phyloP scores from a whole-genome alignment of 2,797 vertebrate species.

The Pogonophryne albipinna region DNA sequence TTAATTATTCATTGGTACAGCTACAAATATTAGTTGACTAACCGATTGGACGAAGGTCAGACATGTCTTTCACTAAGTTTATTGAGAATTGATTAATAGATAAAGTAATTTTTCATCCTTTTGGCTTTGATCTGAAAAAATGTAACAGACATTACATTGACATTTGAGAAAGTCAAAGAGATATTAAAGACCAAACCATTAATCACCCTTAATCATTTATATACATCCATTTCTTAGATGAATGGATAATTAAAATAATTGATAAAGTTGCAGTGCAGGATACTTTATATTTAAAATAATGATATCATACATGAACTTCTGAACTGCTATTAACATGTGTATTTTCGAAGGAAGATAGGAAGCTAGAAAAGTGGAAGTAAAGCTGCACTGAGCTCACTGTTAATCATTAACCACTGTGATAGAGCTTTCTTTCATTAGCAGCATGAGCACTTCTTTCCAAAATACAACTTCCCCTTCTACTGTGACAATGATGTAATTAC shows the following conservation, averaged over 20 bases:
- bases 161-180: too few species aligned
- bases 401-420: constrained; percentile 58
- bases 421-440: constrained; percentile 50
- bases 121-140: too few species aligned
- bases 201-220: too few species aligned
- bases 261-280: neutral
- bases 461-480: constrained; percentile 43
- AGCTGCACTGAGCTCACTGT: constrained; percentile 11
- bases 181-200: too few species aligned
- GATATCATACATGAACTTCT: neutral
- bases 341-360: neutral
- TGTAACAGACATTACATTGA: too few species aligned
- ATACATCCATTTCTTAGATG: too few species aligned
- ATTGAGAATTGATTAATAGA: too few species aligned
- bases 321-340: neutral
- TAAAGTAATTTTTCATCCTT: too few species aligned
- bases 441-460: neutral
- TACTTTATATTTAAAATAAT: constrained; percentile 1
- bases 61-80: too few species aligned
- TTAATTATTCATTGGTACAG: neutral
- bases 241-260: too few species aligned
- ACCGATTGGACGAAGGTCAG: too few species aligned
- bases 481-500: neutral
- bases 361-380: neutral
- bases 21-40: too few species aligned